A percentile compares a stretch with the other conserved stretches of the same genome.
Evolutionary conservation across 2,113 vertebrate genomes (phyloP).

Genomic region (Chinchilla lanigera): DNA sequence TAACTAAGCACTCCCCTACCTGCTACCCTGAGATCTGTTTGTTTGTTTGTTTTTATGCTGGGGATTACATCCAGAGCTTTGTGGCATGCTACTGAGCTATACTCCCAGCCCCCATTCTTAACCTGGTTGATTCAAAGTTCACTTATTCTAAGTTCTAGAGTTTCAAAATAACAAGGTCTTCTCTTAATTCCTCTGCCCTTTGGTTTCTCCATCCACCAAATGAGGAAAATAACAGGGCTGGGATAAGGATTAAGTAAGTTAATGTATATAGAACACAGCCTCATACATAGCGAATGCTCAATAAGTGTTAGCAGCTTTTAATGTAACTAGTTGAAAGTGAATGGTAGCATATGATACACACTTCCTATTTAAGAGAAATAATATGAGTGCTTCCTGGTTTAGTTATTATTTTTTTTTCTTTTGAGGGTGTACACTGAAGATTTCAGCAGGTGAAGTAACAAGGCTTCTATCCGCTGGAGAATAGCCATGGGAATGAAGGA

Average conservation of each 20-base stretch:
- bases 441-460: not conserved
- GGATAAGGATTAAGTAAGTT: not conserved
- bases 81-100: not conserved
- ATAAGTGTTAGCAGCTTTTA: not conserved
- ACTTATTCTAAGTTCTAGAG: not conserved
- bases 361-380: not conserved
- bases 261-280: not conserved
- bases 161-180: constrained; percentile 57
- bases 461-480: not conserved
- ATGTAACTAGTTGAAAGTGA: not conserved
- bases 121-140: not conserved
- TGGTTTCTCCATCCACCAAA: not conserved
- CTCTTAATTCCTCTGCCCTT: not conserved
- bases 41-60: not conserved
- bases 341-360: not conserved
- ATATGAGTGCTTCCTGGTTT: not conserved
- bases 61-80: not conserved
- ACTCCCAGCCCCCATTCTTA: not conserved
- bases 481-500: not conserved
- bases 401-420: not conserved
- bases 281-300: not conserved
- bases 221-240: not conserved
- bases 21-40: too few relatives aligned
- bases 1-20: not conserved
- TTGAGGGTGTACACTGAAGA: not conserved